Evolutionary conservation across 2,113 vertebrate species (phyloP), one percentile per base, ranked within the genome.

Genomic region (Vimba vimba): DNA sequence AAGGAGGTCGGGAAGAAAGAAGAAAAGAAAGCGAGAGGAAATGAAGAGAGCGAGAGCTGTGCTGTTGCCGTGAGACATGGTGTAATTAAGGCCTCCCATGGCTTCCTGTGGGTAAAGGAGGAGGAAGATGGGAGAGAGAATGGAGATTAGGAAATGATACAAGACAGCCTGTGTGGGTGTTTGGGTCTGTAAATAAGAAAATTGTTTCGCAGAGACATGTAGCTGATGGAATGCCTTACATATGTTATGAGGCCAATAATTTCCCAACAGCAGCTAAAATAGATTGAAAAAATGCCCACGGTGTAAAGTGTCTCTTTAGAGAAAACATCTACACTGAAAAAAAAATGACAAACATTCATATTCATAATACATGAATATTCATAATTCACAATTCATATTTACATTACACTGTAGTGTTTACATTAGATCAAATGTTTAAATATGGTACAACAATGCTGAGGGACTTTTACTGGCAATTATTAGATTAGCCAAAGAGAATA

Each of bases 21-120:
- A 62, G 15, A 75, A 45, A 76, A 64, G 50, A 39, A 50, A 36
- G 71, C 25, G 21, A 30, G 59, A 13, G 86, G 21, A 66, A 82
- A 82, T 19, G 52, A 60, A 36, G 75, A 68, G 23, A 21, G 33
- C 50, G 43, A 27, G 17, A 60, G 30, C 19, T 50, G 36, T 33
- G 66, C 74, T 79, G 33, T 55, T 86, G 52, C 52, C 27, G 57
- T 82, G 85, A 86, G 85, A 86, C 79, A 83, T 83, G 80, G 69
- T 62, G 74, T 86, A 86, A 86, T 82, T 76, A 82, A 83, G 45
- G 80, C 76, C 50, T 60, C 50, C 50, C 36, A 50, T 81, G 78
- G 39, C 57, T 86, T 76, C 68, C 79, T 62, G 45, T 86, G 78
- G 71, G 77, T 47, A 73, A 73, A 71, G 36, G 25, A 84, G 39